phyloP scores from a whole-genome alignment of 53 echinoderm and acorn worm genomes.

The Paracentrotus lividus region DNA sequence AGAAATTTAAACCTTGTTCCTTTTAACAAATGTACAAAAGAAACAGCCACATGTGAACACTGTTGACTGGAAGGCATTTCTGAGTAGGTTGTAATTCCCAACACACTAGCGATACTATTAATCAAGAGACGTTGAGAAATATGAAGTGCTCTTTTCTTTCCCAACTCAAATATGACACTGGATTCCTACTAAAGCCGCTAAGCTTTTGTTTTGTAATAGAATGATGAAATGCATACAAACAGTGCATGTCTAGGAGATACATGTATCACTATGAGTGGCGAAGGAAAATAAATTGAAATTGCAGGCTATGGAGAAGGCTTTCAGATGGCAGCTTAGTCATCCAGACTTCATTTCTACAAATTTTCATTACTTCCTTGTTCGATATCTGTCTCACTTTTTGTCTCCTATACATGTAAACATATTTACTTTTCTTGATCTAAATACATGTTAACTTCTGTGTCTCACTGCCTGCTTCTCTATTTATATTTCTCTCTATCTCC shows the following conservation, averaged over 20 bases:
- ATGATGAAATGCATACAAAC: neutral
- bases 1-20: too few species aligned
- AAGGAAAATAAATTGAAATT: neutral
- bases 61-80: neutral
- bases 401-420: too few species aligned
- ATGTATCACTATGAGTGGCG: too few species aligned
- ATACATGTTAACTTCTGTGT: too few species aligned
- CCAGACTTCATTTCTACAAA: neutral
- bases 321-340: neutral
- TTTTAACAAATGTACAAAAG: too few species aligned
- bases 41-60: neutral
- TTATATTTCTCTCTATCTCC: neutral
- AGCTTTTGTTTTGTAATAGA: neutral
- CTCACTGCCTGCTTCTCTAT: neutral
- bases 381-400: neutral
- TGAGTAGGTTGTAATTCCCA: neutral
- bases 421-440: too few species aligned
- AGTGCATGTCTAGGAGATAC: neutral
- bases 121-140: neutral
- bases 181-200: neutral
- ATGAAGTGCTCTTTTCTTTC: neutral
- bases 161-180: neutral
- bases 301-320: too few species aligned
- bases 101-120: constrained; percentile 4
- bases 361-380: neutral